Evolutionary conservation across 2,797 vertebrate species (phyloP).

Genomic region (Notolepis coatsorum): DNA sequence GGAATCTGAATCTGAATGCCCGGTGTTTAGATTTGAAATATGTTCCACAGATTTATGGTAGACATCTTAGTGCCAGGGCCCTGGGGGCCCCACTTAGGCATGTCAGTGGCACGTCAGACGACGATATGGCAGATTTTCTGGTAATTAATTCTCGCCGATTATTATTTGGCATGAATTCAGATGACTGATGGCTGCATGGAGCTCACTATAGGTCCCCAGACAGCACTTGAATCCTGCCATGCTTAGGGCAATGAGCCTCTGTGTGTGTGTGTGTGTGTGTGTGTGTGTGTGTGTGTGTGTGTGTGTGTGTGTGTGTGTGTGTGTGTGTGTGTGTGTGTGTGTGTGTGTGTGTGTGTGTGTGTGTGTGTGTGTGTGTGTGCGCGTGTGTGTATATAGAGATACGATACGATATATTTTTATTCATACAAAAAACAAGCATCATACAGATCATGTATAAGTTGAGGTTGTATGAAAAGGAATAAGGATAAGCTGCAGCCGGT

Average conservation of each 20-base stretch:
- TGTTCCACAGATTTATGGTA: constrained; percentile 15
- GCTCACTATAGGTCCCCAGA: constrained; percentile 3
- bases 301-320: too few relatives aligned
- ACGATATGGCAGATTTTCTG: constrained; percentile 37
- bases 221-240: neutral
- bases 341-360: neutral
- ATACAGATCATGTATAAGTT: too few relatives aligned
- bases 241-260: neutral
- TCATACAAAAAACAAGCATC: too few relatives aligned
- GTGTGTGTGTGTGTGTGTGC: neutral
- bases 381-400: neutral
- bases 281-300: too few relatives aligned
- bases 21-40: constrained; percentile 14
- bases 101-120: constrained; percentile 34
- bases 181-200: constrained; percentile 38
- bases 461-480: too few relatives aligned
- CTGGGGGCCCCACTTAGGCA: constrained; percentile 38
- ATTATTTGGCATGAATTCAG: constrained; percentile 38
- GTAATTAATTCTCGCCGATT: constrained; percentile 40
- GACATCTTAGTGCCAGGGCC: constrained; percentile 39
- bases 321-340: neutral
- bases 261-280: too few relatives aligned
- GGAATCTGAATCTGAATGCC: constrained; percentile 2
- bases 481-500: too few relatives aligned
- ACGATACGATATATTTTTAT: too few relatives aligned